Percentiles rank a stretch among this genome's conserved stretches.
Evolutionary conservation across 2,113 vertebrate species (phyloP).

Genomic region (Melanerpes aurifrons): DNA sequence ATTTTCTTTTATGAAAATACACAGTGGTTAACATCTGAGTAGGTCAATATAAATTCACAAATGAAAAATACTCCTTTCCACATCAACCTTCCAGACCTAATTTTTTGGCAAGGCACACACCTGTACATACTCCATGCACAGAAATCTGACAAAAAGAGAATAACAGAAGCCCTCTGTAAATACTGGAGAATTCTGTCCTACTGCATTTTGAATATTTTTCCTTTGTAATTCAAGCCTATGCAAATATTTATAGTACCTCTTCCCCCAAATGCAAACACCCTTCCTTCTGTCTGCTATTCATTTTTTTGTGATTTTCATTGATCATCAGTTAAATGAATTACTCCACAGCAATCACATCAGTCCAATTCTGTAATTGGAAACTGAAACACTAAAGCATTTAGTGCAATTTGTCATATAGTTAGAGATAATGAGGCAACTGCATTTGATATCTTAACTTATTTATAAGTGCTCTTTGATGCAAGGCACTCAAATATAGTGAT

Average conservation of each 20-base stretch:
- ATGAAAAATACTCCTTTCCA: not conserved
- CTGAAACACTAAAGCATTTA: slow-evolving; percentile 35
- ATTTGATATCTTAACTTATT: slow-evolving; percentile 54
- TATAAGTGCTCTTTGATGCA: slow-evolving; percentile 48
- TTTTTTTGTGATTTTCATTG: not conserved
- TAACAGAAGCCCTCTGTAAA: not conserved
- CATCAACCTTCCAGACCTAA: not conserved
- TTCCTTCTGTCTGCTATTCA: not conserved
- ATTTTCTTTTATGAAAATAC: not conserved
- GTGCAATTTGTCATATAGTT: slow-evolving; percentile 43
- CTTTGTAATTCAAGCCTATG: not conserved
- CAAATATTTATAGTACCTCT: not conserved
- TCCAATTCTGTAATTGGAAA: slow-evolving; percentile 38
- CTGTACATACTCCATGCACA: not conserved
- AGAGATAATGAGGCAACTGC: slow-evolving; percentile 48
- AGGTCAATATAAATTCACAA: not conserved
- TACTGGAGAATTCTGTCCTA: not conserved
- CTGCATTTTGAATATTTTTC: not conserved
- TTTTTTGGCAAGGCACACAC: not conserved
- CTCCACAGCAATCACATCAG: not conserved
- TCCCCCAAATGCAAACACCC: not conserved
- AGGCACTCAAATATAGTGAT: slow-evolving; percentile 28
- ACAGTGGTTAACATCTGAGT: not conserved
- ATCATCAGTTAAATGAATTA: slow-evolving; percentile 4
- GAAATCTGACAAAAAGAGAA: not conserved